Percentiles rank a stretch among this genome's conserved stretches.
phyloP scores from a whole-genome alignment of 1,140 invertebrate genomes.

The Diachasmimorpha longicaudata region DNA sequence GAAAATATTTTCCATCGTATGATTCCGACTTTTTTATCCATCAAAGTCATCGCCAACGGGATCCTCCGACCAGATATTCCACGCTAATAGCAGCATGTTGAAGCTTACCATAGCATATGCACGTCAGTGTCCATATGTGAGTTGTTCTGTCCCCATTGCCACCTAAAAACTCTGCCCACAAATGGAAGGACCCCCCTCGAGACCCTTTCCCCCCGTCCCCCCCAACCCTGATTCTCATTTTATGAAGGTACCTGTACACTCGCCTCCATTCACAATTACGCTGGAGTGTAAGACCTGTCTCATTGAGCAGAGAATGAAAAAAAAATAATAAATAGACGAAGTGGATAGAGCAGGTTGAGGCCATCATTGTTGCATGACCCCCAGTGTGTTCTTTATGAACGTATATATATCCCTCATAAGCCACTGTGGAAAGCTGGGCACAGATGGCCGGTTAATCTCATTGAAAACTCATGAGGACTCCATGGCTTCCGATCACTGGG shows the following conservation, averaged over 20 bases:
- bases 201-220: no score
- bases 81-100: slow-evolving; percentile 28
- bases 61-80: slow-evolving; percentile 19
- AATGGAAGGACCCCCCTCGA: not conserved
- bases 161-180: slow-evolving; percentile 20
- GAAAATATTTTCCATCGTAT: not conserved
- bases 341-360: slow-evolving; percentile 52
- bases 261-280: not conserved
- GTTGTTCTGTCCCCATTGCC: slow-evolving; percentile 47
- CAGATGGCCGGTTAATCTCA: slow-evolving; percentile 64
- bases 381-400: slow-evolving; percentile 53
- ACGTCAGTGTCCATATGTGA: slow-evolving; percentile 63
- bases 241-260: not conserved
- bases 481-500: slow-evolving; percentile 35
- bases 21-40: slow-evolving; percentile 5
- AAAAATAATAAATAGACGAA: slow-evolving; percentile 9
- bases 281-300: not conserved
- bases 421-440: slow-evolving; percentile 52
- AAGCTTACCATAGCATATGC: slow-evolving; percentile 63
- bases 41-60: not conserved
- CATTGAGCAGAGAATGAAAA: not conserved
- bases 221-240: not conserved
- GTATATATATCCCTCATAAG: slow-evolving; percentile 11
- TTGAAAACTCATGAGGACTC: slow-evolving; percentile 64
- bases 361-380: slow-evolving; percentile 6